Base-by-base conservation (phyloP, 2,113 vertebrate genomes). In the Pseudopodoces humilis region DNA sequence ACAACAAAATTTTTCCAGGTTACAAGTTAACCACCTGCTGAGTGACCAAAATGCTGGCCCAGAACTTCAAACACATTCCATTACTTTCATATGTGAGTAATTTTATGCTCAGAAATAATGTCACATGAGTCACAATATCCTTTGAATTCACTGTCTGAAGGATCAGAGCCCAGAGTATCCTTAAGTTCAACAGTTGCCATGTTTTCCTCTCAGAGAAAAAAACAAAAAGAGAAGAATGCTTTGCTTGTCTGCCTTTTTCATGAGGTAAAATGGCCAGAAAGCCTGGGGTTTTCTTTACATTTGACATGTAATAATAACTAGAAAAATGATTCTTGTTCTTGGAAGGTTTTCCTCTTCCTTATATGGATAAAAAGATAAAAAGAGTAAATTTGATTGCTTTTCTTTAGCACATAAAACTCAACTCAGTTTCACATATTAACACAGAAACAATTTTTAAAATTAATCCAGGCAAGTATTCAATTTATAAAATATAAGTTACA, bases 21-120 rank as follows among this genome's bases (percentile, higher is more conserved):
- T 96, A 88, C 88, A 93, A 90, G 90, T 93, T 94, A 95, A 94
- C 93, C 94, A 96, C 90, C 95, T 95, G 90, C 94, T 92, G 92
- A 93, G 83, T 90, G 90, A 95, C 88, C 93, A 96, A 94, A 94
- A 92, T 59, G 69, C 86, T 97, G 83, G 85, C 90, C 90, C 79
- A 81, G 86, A 81, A 95, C 90, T 95, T 97, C 96, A 96, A 97
- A 96, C 71, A 90, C 85, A 90, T 96, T 93, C 94, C 93, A 95
- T 86, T 90, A 86, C 92, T 96, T 96, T 96, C 90, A 95, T 93
- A 96, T 95, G 85, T 78, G 93, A 97, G 90, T 96, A 93, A 96
- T 96, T 96, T 92, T 96, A 86, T 88, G 90, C 79, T 88, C 83
- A 67, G 68, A 82, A 95, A 96, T 96, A 96, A 94, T 96, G 92